Base-by-base conservation (phyloP, 2,797 vertebrate species). In the Harpagifer antarcticus region DNA sequence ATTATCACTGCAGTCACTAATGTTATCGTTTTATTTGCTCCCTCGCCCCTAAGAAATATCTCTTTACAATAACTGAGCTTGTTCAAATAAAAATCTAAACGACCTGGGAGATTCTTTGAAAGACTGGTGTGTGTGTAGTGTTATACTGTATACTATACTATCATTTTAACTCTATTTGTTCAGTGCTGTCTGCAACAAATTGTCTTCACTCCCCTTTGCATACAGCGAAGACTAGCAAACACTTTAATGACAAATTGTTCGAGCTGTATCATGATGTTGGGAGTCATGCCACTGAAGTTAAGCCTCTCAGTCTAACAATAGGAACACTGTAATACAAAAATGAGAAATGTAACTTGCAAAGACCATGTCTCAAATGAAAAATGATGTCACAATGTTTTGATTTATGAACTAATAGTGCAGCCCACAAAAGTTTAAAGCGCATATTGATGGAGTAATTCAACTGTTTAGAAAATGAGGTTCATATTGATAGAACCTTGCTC, bases 1-100 rank as follows among this genome's bases (percentile, higher is more conserved):
- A 87, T 81, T 78, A 53, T 42, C 61, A 45, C 31, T 50, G 19
- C 52, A 23, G 14, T 43, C 31, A 67, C 14, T 44, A 2, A 43
- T 15, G 33, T 33, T 20, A 53, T 65, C 54, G n/a, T 42, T 54
- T 60, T 33, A 49, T 62, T 62, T 1, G n/a, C 19, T 27, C 37
- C 3, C 42, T 40, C 5, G 5, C 8, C 20, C 23, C 1, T 15
- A 10, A 11, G 16, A 57, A 40, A 57, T 33, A 23, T 48, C 6
- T 45, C 8, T 23, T 23, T 23, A 23, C 23, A 23, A 23, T 23
- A 23, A 23, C 23, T 23, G 23, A 23, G 23, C 23, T 23, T 23
- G 23, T 23, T 23, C 23, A 23, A 23, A 23, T 23, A 2, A 23
- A 23, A 23, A 23, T 23, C 23, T 23, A 23, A 23, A 23, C 23